Base-by-base conservation (phyloP, 2,888 invertebrate genomes). In the Coenonympha glycerion region DNA sequence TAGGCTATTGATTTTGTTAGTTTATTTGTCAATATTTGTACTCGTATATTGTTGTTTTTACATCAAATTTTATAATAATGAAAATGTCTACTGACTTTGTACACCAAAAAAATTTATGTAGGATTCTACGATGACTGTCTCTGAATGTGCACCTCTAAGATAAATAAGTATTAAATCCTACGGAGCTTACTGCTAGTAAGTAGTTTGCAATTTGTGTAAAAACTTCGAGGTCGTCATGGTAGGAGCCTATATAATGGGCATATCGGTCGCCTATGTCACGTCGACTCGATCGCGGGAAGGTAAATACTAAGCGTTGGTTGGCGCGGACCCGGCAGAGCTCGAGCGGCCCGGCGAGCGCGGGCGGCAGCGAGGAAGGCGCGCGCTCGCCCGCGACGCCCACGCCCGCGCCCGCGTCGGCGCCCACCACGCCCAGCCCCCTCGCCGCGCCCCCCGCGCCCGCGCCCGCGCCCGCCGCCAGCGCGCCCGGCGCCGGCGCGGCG, bases 261-360 rank as follows among this genome's bases (percentile, higher is more conserved):
- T 21, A 18, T 40, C 45, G 49, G 52, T 45, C 47, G 49, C 42
- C 42, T 41, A 21, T n/a, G n/a, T n/a, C n/a, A n/a, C 31, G 22
- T 30, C 49, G 52, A 18, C 13, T 13, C 41, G 28, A 36, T 26
- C 36, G 46, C 24, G 42, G 47, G 19, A 11, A 33, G 44, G 40
- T 46, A 26, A 30, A 26, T 65, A 68, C 66, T 74, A 74, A 79
- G 77, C 68, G 64, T 68, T 70, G 65, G 66, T 69, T 69, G 66
- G 72, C 73, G 75, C 74, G 69, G 66, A 71, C 73, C 74, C 74
- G 69, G 73, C 76, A 79, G 80, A 79, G 71, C 68, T 62, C 79
- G 65, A 71, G 76, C 65, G 71, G 66, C 57, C 62, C 69, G 53
- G 57, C 55, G 62, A 65, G 59, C 69, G 86, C 83, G 69, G 82